Evolutionary conservation across 2,797 vertebrate genomes (phyloP), one percentile per base, ranked within the genome.

Genomic region (Chelidonichthys spinosus): DNA sequence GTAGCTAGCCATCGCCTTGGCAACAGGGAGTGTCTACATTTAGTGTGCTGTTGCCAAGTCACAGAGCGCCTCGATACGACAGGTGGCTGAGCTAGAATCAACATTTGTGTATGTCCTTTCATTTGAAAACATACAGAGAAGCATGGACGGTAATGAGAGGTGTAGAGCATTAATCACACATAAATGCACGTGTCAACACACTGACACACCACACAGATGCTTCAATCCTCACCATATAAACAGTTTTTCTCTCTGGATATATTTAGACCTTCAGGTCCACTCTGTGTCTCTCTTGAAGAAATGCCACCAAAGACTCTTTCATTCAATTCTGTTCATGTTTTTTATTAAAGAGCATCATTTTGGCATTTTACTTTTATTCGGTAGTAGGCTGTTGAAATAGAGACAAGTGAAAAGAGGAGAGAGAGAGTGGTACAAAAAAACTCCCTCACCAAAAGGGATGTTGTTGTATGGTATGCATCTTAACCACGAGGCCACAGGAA

Each of bases 61-160:
- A 73, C 87, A n/a, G 66, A 79, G 55, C 11, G 36, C 73, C 76
- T 85, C 44, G 17, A 18, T 79, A 13, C 75, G 69, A 85, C 92
- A 92, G 90, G 90, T 92, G 91, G 88, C 85, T 11, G 84, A 50
- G 86, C 79, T 49, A 85, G 82, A 90, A 85, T 90, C 89, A 89
- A 87, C 87, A 90, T 63, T 72, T 44, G 61, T 81, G 72, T 87
- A 78, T 87, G 82, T 65, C n/a, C n/a, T 84, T 78, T 85, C 33
- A 56, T 84, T 65, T 83, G 8, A 49, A 56, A 84, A 76, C 68
- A 53, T n/a, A 46, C 58, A 53, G 70, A 59, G 62, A 84, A 11
- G 53, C 56, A 15, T 50, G 55, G 47, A 42, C 8, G 17, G 7
- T 43, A 60, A 72, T 69, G 42, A 69, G 7, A 78, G 13, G 47